phyloP scores from a whole-genome alignment of 2,113 vertebrate species.

The Nesoenas mayeri region DNA sequence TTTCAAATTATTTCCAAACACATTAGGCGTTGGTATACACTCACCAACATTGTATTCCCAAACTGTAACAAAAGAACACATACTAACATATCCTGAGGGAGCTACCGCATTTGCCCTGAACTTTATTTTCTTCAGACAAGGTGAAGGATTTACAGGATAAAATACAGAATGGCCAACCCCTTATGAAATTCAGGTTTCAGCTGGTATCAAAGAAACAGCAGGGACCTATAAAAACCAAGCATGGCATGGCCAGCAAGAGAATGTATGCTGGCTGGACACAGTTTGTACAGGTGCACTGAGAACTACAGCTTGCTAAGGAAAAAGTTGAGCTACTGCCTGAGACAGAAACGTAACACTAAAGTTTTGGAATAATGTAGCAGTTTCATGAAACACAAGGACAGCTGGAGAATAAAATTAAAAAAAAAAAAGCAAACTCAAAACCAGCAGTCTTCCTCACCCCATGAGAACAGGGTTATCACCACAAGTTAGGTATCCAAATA shows the following conservation, averaged over 20 bases:
- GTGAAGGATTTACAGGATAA: background rate
- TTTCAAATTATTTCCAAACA: background rate
- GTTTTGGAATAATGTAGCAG: background rate
- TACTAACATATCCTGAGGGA: background rate
- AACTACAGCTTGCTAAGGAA: background rate
- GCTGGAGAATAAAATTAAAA: background rate
- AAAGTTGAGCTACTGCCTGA: background rate
- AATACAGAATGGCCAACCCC: background rate
- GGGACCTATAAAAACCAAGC: background rate
- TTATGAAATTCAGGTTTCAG: background rate
- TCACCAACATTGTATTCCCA: background rate
- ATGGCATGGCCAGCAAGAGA: background rate
- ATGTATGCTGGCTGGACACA: background rate
- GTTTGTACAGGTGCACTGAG: background rate
- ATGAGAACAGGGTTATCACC: background rate
- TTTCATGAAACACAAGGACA: background rate
- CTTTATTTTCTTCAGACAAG: background rate
- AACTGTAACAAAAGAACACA: background rate
- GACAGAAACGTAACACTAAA: rapidly evolving
- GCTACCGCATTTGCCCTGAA: background rate
- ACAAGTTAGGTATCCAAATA: background rate
- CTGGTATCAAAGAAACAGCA: background rate
- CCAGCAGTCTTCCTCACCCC: background rate
- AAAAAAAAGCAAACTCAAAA: background rate
- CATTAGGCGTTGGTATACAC: background rate